Evolutionary conservation across 2,888 invertebrate genomes (phyloP).

Genomic region (Bhutanitis thaidina): DNA sequence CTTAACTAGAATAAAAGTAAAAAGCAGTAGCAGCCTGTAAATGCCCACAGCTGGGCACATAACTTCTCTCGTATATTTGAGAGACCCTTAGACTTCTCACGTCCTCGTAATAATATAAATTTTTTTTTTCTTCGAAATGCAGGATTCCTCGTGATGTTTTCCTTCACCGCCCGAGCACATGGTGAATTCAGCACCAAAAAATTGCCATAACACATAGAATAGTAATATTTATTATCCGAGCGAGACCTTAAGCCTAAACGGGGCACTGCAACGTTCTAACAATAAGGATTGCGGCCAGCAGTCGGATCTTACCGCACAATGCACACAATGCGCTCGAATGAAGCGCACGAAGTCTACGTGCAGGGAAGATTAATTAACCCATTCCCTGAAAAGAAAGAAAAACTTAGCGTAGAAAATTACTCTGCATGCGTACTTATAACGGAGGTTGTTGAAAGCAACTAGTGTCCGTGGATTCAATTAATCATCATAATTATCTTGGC

Average conservation of each 20-base stretch:
- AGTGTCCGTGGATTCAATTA: not conserved
- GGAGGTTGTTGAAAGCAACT: not conserved
- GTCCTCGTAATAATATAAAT: no score
- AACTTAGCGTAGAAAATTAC: constrained; percentile 1
- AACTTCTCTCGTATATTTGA: no score
- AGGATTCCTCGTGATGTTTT: no score
- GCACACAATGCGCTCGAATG: constrained; percentile 5
- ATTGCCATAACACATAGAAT: no score
- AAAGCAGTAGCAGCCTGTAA: no score
- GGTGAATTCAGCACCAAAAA: no score
- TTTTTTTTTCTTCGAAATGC: no score
- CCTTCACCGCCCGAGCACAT: no score
- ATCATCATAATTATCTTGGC: constrained; percentile 8
- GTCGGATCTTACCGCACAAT: constrained; percentile 9
- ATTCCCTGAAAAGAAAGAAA: not conserved
- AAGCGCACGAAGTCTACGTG: constrained; percentile 6
- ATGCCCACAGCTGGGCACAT: no score
- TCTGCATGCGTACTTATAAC: not conserved
- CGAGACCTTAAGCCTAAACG: not conserved
- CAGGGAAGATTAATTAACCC: constrained; percentile 9
- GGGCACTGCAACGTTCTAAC: not conserved
- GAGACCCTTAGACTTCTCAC: no score
- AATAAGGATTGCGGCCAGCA: constrained; percentile 2
- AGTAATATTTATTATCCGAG: not conserved
- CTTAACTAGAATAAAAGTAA: no score